phyloP scores from a whole-genome alignment of 2,888 invertebrate species.

The Pilophorus perplexus region DNA sequence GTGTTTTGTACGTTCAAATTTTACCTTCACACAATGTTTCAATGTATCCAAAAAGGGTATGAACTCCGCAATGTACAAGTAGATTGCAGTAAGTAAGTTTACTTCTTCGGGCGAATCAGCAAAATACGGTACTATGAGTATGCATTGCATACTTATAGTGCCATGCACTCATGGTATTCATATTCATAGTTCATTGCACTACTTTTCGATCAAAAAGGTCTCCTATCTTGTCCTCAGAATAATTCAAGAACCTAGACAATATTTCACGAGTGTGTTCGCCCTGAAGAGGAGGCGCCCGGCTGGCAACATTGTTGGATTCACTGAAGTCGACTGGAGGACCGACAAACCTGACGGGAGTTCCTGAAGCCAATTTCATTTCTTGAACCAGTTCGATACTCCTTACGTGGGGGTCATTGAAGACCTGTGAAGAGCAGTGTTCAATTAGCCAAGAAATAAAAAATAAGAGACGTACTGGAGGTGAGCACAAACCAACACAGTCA shows the following conservation, averaged over 20 bases:
- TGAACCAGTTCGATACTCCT: conserved; percentile 69
- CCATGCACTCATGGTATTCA: no score
- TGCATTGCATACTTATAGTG: no score
- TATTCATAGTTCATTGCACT: conserved; percentile 32
- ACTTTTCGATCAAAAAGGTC: conserved; percentile 52
- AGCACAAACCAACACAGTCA: no score
- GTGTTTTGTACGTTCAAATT: no score
- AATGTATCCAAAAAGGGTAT: no score
- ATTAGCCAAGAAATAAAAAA: background rate
- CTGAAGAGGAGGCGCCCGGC: conserved; percentile 74
- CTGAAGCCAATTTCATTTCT: conserved; percentile 65
- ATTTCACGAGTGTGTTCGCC: conserved; percentile 86
- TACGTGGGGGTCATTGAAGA: conserved; percentile 86
- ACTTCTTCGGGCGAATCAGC: no score
- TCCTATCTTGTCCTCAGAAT: conserved; percentile 61
- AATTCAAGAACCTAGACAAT: conserved; percentile 65
- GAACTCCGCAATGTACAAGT: no score
- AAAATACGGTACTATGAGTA: no score
- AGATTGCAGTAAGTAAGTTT: no score
- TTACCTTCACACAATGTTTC: no score
- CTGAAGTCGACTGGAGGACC: conserved; percentile 85
- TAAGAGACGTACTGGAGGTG: no score
- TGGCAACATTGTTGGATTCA: conserved; percentile 65
- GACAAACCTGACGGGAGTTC: conserved; percentile 71
- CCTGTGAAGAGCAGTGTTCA: conserved; percentile 53